phyloP scores from a whole-genome alignment of 2,888 invertebrate species.

The Glaucopsyche alexis region DNA sequence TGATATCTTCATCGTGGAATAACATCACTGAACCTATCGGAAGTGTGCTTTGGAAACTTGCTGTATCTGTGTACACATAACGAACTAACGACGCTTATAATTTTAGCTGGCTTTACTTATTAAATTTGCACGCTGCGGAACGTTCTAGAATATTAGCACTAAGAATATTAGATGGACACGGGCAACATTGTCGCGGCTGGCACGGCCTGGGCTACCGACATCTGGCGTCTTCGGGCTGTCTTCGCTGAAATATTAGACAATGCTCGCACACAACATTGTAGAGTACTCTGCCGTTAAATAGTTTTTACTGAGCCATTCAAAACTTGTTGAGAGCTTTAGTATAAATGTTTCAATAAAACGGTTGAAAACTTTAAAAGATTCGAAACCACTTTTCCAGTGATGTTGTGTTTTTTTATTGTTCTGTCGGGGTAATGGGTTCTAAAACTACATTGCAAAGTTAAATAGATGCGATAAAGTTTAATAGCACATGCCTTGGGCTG shows the following conservation, averaged over 20 bases:
- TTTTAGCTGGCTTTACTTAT: not conserved
- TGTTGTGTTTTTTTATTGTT: slow-evolving; percentile 5
- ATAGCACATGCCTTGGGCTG: slow-evolving; percentile 17
- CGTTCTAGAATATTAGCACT: slow-evolving; percentile 10
- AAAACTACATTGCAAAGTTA: slow-evolving; percentile 22
- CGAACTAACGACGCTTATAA: not conserved
- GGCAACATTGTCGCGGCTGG: slow-evolving; percentile 14
- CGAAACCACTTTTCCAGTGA: slow-evolving; percentile 11
- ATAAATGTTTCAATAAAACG: slow-evolving; percentile 24
- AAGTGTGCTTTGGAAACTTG: too few relatives aligned
- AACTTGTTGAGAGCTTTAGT: not conserved
- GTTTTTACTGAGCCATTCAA: not conserved
- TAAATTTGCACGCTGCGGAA: slow-evolving; percentile 10
- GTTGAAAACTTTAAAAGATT: slow-evolving; percentile 20
- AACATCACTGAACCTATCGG: too few relatives aligned
- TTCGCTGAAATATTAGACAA: slow-evolving; percentile 18
- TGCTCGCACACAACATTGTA: not conserved
- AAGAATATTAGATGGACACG: slow-evolving; percentile 13
- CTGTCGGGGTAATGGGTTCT: slow-evolving; percentile 19
- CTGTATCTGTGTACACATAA: not conserved
- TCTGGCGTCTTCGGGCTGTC: slow-evolving; percentile 27
- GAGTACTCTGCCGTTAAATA: not conserved
- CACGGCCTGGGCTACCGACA: not conserved
- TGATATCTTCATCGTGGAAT: not conserved
- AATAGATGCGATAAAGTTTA: slow-evolving; percentile 10